Conservation (phyloP, 2,797 vertebrate species). For the Trichosurus vulpecula region DNA sequence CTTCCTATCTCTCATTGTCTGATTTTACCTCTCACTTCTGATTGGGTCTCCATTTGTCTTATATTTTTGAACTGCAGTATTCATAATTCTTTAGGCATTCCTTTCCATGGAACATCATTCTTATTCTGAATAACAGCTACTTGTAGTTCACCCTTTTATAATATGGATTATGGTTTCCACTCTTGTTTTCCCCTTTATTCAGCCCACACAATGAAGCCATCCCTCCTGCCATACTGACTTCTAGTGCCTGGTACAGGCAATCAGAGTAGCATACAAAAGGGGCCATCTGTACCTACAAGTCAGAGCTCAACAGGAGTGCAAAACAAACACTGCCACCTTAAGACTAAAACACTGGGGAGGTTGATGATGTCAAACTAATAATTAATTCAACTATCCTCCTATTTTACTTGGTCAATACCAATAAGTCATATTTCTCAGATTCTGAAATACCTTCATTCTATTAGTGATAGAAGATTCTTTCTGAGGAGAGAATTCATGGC, state of each 20-base stretch:
- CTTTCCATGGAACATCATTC: background rate
- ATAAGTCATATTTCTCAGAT: background rate
- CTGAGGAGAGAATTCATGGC: background rate
- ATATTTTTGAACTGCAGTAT: background rate
- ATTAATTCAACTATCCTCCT: background rate
- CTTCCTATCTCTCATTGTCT: background rate
- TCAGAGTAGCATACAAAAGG: background rate
- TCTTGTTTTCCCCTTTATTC: background rate
- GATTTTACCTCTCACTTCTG: background rate
- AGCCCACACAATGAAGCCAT: background rate
- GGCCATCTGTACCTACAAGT: background rate
- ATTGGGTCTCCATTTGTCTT: background rate
- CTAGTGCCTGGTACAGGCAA: background rate
- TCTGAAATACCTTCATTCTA: background rate
- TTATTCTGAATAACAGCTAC: background rate
- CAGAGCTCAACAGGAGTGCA: too few relatives aligned
- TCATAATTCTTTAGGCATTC: background rate
- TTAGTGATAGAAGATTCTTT: background rate
- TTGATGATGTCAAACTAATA: background rate
- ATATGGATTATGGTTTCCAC: background rate
- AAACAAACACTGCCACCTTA: background rate
- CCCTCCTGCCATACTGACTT: background rate
- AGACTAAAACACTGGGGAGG: background rate
- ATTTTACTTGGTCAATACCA: background rate
- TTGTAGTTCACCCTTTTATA: background rate